Evolutionary conservation across 2,888 invertebrate species (phyloP).

Genomic region (Latrodectus elegans): DNA sequence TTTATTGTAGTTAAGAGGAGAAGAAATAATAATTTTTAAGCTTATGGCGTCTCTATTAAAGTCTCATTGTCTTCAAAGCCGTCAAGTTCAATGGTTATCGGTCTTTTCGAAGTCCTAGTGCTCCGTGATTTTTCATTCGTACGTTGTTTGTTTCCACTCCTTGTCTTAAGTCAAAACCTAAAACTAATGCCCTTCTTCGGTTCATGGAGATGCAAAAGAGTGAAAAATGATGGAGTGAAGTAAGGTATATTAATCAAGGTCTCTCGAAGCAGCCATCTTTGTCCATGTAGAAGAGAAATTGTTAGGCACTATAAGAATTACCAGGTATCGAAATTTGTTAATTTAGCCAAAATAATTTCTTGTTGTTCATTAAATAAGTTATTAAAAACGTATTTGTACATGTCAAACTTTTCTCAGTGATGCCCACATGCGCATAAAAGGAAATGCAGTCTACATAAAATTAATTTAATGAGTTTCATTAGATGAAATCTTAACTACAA

Average conservation of each 20-base stretch:
- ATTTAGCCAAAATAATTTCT: too few relatives aligned
- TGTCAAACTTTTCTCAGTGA: too few relatives aligned
- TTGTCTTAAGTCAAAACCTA: not conserved
- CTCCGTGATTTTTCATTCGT: constrained; percentile 41
- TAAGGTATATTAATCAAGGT: not conserved
- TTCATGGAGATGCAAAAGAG: not conserved
- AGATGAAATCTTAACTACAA: too few relatives aligned
- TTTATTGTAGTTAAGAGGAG: too few relatives aligned
- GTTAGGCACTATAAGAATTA: too few relatives aligned
- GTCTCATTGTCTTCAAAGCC: constrained; percentile 31
- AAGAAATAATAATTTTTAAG: not conserved
- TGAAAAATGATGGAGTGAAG: not conserved
- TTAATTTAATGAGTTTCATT: too few relatives aligned
- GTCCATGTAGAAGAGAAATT: not conserved
- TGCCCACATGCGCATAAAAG: too few relatives aligned
- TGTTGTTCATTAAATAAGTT: too few relatives aligned
- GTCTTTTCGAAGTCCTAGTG: constrained; percentile 11
- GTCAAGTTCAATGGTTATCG: constrained; percentile 28
- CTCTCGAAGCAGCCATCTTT: not conserved
- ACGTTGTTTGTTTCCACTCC: not conserved
- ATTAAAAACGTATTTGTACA: too few relatives aligned
- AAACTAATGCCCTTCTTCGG: not conserved
- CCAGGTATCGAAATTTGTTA: too few relatives aligned
- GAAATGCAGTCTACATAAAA: too few relatives aligned
- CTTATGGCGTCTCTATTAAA: constrained; percentile 5